A percentile compares a stretch with the other conserved stretches of the same genome.
Evolutionary conservation across 1,140 invertebrate species (phyloP).

Genomic region (Frieseomelitta varia): DNA sequence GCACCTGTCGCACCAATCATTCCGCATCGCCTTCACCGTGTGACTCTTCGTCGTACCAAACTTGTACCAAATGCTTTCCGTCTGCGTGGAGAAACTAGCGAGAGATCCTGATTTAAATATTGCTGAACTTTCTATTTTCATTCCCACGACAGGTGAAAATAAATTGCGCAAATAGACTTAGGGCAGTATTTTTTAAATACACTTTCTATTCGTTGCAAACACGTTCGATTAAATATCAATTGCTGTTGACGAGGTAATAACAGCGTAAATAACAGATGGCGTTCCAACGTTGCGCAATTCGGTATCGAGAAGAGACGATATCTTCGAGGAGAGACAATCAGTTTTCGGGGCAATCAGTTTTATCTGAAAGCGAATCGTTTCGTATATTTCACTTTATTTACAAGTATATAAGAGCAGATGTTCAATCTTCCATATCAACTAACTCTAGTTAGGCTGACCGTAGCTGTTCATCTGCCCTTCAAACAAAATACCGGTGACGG

Average conservation of each 20-base stretch:
- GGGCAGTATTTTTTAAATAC: neutral
- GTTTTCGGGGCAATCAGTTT: neutral
- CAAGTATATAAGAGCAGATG: too few species aligned
- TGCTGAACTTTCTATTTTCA: neutral
- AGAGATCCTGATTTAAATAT: neutral
- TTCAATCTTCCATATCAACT: too few species aligned
- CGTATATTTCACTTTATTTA: too few species aligned
- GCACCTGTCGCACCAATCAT: conserved; percentile 75
- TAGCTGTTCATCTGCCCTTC: neutral
- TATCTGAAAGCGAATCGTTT: too few species aligned
- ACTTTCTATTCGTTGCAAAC: neutral
- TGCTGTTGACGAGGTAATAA: neutral
- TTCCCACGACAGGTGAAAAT: neutral
- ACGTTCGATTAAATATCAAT: neutral
- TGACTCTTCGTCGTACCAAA: conserved; percentile 1
- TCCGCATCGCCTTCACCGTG: conserved; percentile 3
- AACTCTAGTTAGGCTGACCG: neutral
- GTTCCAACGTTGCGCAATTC: neutral
- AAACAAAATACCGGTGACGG: neutral
- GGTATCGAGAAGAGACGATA: too few species aligned
- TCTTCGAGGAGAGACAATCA: neutral
- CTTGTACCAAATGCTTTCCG: neutral
- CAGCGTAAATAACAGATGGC: conserved; percentile 10
- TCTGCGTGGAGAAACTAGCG: neutral
- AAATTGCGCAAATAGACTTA: neutral